Conservation (phyloP, 2,888 invertebrate species). For the Doris montereyensis region DNA sequence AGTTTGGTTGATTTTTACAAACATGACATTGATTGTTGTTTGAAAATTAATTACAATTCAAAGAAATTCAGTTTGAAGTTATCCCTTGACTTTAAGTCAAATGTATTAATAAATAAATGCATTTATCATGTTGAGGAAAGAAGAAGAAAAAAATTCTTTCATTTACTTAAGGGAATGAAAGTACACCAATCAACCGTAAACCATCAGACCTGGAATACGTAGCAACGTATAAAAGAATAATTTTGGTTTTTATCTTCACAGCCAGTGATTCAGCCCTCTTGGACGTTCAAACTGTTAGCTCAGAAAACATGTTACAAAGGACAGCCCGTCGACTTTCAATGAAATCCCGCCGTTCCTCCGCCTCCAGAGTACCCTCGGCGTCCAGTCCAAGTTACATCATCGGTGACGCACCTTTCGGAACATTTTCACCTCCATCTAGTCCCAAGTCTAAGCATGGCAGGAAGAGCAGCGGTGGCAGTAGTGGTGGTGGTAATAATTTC, state of each 20-base stretch:
- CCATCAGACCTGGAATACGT: too few relatives aligned
- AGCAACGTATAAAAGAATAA: background rate
- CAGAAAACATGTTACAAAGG: constrained; percentile 46
- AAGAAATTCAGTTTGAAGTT: too few relatives aligned
- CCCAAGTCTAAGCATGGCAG: constrained; percentile 32
- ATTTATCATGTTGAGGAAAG: too few relatives aligned
- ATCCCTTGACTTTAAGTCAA: too few relatives aligned
- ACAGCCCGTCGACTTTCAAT: constrained; percentile 58
- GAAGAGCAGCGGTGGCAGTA: constrained; percentile 26
- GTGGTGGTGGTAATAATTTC: background rate
- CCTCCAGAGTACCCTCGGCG: constrained; percentile 44
- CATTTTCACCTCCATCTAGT: constrained; percentile 35
- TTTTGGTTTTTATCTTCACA: constrained; percentile 23
- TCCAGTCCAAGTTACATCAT: constrained; percentile 30
- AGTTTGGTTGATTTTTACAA: too few relatives aligned
- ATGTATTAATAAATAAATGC: too few relatives aligned
- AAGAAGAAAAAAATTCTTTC: too few relatives aligned
- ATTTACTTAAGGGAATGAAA: too few relatives aligned
- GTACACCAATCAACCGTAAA: too few relatives aligned
- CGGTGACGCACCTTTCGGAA: background rate
- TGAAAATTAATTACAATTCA: too few relatives aligned
- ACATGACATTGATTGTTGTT: too few relatives aligned
- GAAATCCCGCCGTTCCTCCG: constrained; percentile 52
- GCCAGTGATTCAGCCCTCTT: constrained; percentile 40
- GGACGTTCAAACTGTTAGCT: constrained; percentile 13